Percentiles rank a stretch among this genome's conserved stretches.
phyloP scores from a whole-genome alignment of 2,113 vertebrate genomes.

The Heterocephalus glaber region DNA sequence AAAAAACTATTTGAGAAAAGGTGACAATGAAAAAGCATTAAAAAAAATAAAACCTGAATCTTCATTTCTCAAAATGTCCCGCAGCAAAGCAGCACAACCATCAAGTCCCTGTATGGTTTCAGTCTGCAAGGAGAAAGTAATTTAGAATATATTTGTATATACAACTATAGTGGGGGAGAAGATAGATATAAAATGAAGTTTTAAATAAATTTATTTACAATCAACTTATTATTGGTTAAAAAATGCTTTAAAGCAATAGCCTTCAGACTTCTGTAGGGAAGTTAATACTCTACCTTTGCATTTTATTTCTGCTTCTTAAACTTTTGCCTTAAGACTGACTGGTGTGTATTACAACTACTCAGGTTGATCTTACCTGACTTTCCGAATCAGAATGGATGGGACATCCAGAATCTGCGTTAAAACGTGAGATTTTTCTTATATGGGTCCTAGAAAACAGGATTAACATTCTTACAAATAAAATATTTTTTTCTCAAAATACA shows the following conservation, averaged over 20 bases:
- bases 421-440: conserved; percentile 77
- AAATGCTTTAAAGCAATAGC: not conserved
- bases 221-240: conserved; percentile 51
- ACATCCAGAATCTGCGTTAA: conserved; percentile 83
- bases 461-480: conserved; percentile 32
- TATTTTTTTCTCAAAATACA: not conserved
- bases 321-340: conserved; percentile 7
- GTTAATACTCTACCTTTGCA: not conserved
- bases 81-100: conserved; percentile 91
- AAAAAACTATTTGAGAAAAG: conserved; percentile 40
- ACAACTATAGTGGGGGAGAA: not conserved
- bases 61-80: conserved; percentile 89
- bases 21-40: conserved; percentile 35
- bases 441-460: conserved; percentile 78
- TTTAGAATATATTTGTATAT: conserved; percentile 50
- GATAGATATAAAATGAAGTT: not conserved
- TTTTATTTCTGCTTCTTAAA: not conserved
- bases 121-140: conserved; percentile 84
- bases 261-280: not conserved
- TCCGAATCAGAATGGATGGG: conserved; percentile 90
- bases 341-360: not conserved
- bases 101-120: conserved; percentile 87
- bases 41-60: conserved; percentile 71
- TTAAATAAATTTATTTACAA: not conserved
- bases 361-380: conserved; percentile 88